These are phyloP conservation scores for Stichodactyla helianthus DNA, from an alignment of 64 coral and sea anemone species.

Conservation along the genomic window DNA sequence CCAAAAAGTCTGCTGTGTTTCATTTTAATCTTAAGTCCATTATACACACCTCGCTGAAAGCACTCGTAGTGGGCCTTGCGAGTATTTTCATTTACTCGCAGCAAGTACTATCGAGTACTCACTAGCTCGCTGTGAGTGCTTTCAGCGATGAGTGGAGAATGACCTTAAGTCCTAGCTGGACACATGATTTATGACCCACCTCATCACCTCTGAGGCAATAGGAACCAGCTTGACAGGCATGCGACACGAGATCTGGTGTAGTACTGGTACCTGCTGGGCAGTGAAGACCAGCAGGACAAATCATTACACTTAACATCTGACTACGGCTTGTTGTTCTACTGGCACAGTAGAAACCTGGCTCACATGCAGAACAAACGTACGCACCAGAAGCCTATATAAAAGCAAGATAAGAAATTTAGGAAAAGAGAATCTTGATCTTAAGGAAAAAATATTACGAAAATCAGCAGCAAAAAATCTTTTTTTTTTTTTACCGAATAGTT, in stretches of 20 bases:
- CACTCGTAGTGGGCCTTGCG: too few relatives aligned
- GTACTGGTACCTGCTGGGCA: conserved; percentile 66
- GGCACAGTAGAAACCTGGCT: conserved; percentile 85
- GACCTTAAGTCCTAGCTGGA: too few relatives aligned
- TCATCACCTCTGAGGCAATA: conserved; percentile 96
- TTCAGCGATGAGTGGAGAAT: not conserved
- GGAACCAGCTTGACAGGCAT: conserved; percentile 64
- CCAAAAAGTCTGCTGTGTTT: too few relatives aligned
- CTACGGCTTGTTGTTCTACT: conserved; percentile 75
- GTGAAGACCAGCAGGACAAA: conserved; percentile 87
- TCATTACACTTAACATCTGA: conserved; percentile 62
- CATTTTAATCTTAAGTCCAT: too few relatives aligned
- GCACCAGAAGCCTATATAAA: conserved; percentile 63
- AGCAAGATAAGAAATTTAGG: not conserved
- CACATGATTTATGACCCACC: conserved; percentile 25
- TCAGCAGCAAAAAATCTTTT: not conserved
- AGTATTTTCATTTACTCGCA: too few relatives aligned
- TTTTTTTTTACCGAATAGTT: conserved; percentile 81
- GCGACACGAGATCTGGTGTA: conserved; percentile 65
- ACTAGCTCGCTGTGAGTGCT: not conserved
- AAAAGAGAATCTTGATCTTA: not conserved
- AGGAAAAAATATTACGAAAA: not conserved
- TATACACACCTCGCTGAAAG: too few relatives aligned
- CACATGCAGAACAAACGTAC: conserved; percentile 66
- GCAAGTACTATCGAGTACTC: too few relatives aligned